Conservation (phyloP, 2,113 vertebrate genomes). For the Misgurnus mizolepis region DNA sequence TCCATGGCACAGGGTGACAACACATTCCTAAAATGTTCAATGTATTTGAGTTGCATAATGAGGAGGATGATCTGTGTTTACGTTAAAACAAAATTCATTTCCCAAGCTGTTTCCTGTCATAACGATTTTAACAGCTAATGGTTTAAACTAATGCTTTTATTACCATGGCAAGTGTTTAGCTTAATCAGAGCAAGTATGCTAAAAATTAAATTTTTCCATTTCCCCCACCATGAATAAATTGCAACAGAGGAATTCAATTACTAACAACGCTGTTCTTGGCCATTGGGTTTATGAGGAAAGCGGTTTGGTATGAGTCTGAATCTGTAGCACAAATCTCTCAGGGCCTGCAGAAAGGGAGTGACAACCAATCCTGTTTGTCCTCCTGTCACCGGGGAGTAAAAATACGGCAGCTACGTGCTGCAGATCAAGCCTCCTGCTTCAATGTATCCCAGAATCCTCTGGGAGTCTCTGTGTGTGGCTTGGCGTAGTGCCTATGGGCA, state of each 20-base stretch:
- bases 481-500: background rate
- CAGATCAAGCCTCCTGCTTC: background rate
- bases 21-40: too few species aligned
- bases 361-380: conserved; percentile 7
- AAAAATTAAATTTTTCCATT: conserved; percentile 1
- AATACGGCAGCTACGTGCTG: conserved; percentile 23
- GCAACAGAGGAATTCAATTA: background rate
- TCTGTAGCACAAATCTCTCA: background rate
- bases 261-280: background rate
- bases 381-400: conserved; percentile 6
- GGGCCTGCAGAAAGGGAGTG: background rate
- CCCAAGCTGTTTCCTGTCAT: background rate
- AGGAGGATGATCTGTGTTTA: conserved; percentile 13
- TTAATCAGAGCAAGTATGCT: background rate
- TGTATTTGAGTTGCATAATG: background rate
- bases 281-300: background rate
- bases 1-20: too few species aligned
- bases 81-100: background rate
- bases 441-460: background rate
- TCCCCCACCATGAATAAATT: background rate
- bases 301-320: background rate
- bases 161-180: conserved; percentile 2
- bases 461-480: background rate
- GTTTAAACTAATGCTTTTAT: conserved; percentile 20
- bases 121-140: background rate